Evolutionary conservation across 2,113 vertebrate genomes (phyloP).

Genomic region (Dasyprocta punctata): DNA sequence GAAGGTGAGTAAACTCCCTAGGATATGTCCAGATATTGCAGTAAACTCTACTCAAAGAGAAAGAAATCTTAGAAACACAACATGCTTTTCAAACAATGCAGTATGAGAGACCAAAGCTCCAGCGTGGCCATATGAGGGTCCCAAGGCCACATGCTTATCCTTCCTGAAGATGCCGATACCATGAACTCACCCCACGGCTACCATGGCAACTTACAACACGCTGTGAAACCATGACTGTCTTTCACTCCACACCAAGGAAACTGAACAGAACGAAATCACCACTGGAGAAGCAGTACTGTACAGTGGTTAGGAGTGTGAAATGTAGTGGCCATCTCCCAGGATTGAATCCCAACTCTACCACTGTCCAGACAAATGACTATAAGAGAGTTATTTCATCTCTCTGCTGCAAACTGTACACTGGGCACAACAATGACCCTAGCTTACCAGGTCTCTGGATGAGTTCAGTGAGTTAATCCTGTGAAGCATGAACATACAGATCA

Average conservation of each 20-base stretch:
- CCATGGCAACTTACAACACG: neutral
- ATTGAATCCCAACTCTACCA: neutral
- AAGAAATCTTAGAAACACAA: neutral
- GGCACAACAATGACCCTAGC: neutral
- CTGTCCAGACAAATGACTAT: neutral
- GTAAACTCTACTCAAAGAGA: neutral
- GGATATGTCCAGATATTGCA: neutral
- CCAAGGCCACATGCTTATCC: neutral
- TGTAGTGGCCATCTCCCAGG: fast-evolving
- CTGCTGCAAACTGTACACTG: neutral
- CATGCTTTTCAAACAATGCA: neutral
- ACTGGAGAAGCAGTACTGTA: neutral
- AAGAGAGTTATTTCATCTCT: neutral
- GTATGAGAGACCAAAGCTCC: neutral
- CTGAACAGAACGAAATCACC: neutral
- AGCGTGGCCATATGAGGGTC: neutral
- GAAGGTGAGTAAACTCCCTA: neutral
- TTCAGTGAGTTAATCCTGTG: neutral
- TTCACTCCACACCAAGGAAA: neutral
- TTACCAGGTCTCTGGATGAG: neutral
- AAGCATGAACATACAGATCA: neutral
- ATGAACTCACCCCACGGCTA: neutral
- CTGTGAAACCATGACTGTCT: neutral
- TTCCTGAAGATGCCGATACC: neutral
- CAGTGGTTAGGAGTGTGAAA: neutral